Evolutionary conservation across 1,140 invertebrate species (phyloP).

Genomic region (Hyles euphorbiae): DNA sequence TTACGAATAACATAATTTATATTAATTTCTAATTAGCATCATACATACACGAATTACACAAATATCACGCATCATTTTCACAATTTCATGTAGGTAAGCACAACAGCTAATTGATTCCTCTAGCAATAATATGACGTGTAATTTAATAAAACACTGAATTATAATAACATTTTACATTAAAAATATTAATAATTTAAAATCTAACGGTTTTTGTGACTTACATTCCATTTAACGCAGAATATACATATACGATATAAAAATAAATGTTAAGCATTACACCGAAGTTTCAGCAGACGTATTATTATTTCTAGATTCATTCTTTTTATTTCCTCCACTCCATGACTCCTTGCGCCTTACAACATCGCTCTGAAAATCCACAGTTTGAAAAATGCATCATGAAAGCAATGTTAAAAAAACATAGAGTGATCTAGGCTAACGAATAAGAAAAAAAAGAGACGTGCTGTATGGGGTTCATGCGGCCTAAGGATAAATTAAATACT

Average conservation of each 20-base stretch:
- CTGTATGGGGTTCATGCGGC: constrained; percentile 13
- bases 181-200: no score
- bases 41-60: no score
- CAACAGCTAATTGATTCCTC: no score
- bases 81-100: no score
- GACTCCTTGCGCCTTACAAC: constrained; percentile 56
- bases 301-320: constrained; percentile 49
- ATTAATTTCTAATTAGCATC: no score
- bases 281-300: constrained; percentile 62
- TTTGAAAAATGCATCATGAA: constrained; percentile 3
- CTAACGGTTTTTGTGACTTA: neutral
- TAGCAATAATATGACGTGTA: no score
- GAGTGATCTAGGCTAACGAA: no score
- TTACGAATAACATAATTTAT: no score
- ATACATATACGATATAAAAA: neutral
- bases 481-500: neutral
- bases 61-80: no score
- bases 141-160: no score
- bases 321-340: constrained; percentile 51
- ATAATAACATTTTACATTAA: no score
- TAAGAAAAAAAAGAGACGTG: neutral
- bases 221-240: neutral
- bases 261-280: constrained; percentile 37
- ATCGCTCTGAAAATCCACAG: constrained; percentile 55
- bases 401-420: no score